Evolutionary conservation across 2,888 invertebrate genomes (phyloP), one percentile per base, ranked within the genome.

Genomic region (Agelastica alni): DNA sequence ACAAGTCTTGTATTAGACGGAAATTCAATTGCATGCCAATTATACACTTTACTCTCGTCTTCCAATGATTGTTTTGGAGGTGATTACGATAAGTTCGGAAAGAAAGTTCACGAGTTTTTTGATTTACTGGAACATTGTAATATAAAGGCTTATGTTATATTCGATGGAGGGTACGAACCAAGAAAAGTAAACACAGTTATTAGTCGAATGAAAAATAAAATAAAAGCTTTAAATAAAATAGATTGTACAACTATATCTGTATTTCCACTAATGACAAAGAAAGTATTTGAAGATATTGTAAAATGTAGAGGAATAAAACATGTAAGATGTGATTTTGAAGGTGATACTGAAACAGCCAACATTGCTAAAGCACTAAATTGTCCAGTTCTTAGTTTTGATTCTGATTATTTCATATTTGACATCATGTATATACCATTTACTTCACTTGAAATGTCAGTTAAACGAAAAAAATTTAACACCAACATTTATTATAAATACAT

Each of bases 271-370:
- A 78, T 93, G 53, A 75, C 91, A 39, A 81, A 86, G 46, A 86
- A 89, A 65, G 85, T 89, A 0, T 93, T 96, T 67, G 80, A 83
- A 47, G 85, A 88, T 70, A 83, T 88, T 0, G 75, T 91, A 1
- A 68, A 70, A 3, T 84, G 87, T 61, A 80, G 89, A 70, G 80
- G 81, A 5, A 78, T 94, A 4, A 80, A 81, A 5, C 82, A 84
- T 57, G 86, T 86, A 32, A 83, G 90, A 44, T 89, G 92, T 69
- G 84, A 89, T 62, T 92, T 88, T 73, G 96, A 97, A 76, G 95
- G 95, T 1, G 96, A 97, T 73, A 85, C 87, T 62, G 89, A 93
- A 68, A 86, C 94, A 47, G 94, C 94, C 0, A 85, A 87, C 0
- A 75, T 96, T 62, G 91, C 94, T 0, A 83, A 86, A 59, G 80